Conservation (phyloP, 2,797 vertebrate species). For the Chiroxiphia lanceolata region DNA sequence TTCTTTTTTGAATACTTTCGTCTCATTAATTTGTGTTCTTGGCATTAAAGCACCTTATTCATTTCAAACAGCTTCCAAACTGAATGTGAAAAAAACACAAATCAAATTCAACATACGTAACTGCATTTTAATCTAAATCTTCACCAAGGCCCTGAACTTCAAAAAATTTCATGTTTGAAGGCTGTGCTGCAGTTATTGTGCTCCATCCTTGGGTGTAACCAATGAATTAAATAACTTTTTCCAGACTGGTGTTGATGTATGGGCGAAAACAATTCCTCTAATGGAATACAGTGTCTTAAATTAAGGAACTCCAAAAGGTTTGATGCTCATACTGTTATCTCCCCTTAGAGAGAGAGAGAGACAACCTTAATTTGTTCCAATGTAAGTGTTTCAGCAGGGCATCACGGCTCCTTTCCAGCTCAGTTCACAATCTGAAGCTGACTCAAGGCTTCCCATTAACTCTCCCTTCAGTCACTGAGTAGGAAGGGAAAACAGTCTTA, state of each 20-base stretch:
- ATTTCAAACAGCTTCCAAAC: background rate
- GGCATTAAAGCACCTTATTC: background rate
- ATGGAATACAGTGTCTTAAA: accelerated
- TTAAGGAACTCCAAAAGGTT: background rate
- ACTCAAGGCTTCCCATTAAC: background rate
- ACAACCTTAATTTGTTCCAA: background rate
- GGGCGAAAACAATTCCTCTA: background rate
- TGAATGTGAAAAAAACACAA: accelerated
- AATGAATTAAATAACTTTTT: background rate
- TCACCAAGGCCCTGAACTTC: background rate
- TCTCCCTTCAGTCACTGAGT: background rate
- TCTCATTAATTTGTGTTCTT: background rate
- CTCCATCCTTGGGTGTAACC: background rate
- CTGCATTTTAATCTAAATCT: background rate
- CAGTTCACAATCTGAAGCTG: background rate
- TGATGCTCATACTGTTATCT: too few species aligned
- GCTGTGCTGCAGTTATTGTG: accelerated
- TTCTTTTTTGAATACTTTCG: accelerated
- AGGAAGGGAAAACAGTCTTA: background rate
- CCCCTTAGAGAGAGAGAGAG: background rate
- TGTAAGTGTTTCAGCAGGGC: background rate
- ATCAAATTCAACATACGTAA: accelerated
- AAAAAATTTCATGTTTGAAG: background rate
- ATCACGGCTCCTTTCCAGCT: background rate
- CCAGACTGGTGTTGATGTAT: background rate